Conservation (phyloP, 2,797 vertebrate species). For the Scomberomorus guttatus region DNA sequence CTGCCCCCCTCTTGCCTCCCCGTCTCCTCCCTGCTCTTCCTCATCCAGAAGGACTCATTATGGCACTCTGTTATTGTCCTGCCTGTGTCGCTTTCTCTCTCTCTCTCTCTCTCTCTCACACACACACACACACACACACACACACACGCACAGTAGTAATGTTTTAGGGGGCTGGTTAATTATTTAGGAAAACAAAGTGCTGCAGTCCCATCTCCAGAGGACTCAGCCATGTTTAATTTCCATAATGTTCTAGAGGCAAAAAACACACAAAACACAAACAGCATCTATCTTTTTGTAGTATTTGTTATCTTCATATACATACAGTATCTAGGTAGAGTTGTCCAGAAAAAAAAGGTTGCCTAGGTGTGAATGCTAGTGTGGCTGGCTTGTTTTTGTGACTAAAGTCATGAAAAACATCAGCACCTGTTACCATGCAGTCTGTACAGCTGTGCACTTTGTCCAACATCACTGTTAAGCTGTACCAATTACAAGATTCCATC, state of each 20-base stretch:
- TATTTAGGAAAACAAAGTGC: constrained; percentile 55
- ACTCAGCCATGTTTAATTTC: constrained; percentile 28
- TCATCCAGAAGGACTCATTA: constrained; percentile 32
- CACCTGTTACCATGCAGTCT: neutral
- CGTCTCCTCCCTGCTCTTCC: neutral
- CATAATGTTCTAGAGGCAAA: constrained; percentile 17
- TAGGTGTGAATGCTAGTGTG: neutral
- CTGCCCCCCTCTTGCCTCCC: neutral
- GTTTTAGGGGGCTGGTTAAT: constrained; percentile 43
- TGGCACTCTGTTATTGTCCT: constrained; percentile 12
- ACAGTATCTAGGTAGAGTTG: neutral
- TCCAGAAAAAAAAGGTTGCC: neutral
- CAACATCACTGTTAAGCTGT: no score
- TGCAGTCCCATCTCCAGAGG: constrained; percentile 8
- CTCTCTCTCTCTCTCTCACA: neutral
- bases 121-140: constrained; percentile 16
- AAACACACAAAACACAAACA: constrained; percentile 3
- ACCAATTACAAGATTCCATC: no score
- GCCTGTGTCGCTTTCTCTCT: neutral
- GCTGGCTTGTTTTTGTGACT: no score
- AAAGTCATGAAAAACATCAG: no score
- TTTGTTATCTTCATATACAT: neutral
- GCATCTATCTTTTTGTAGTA: constrained; percentile 18
- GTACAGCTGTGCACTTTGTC: no score
- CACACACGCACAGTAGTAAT: constrained; percentile 54